Percentiles rank a stretch among this genome's conserved stretches.
These are phyloP conservation scores for Glyphotaelius pellucidus DNA, from an alignment of 2,888 invertebrate genomes.

Conservation along the genomic window DNA sequence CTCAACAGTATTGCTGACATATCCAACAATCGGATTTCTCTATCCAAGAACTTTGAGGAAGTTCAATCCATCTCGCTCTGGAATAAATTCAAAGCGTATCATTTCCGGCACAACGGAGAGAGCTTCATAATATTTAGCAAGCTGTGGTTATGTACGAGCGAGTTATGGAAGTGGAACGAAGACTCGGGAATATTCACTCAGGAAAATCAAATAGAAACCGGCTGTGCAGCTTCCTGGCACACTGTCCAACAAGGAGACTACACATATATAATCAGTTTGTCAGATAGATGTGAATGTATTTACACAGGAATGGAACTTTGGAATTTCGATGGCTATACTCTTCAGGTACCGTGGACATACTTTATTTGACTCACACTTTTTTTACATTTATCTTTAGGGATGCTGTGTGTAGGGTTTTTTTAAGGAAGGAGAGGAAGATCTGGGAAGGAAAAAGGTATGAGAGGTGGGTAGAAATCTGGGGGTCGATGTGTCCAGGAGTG, in stretches of 20 bases:
- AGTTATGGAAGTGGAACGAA: slow-evolving; percentile 72
- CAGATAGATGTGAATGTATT: slow-evolving; percentile 67
- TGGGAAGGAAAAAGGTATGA: no score
- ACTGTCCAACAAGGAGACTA: slow-evolving; percentile 69
- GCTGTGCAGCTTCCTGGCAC: slow-evolving; percentile 73
- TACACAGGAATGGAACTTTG: slow-evolving; percentile 68
- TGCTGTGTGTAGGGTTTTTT: no score
- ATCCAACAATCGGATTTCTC: slow-evolving; percentile 71
- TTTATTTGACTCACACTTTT: not conserved
- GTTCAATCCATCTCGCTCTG: slow-evolving; percentile 66
- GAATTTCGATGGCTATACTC: slow-evolving; percentile 67
- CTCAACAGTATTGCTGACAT: slow-evolving; percentile 68
- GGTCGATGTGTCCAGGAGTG: no score
- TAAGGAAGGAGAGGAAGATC: no score
- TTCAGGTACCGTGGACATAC: slow-evolving; percentile 47
- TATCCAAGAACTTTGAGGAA: slow-evolving; percentile 69
- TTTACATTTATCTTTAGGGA: no score
- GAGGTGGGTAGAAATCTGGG: no score
- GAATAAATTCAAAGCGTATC: slow-evolving; percentile 24
- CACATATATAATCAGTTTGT: slow-evolving; percentile 70
- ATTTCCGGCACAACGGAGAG: slow-evolving; percentile 67
- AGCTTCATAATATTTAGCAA: slow-evolving; percentile 72
- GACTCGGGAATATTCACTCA: slow-evolving; percentile 67
- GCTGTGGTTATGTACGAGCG: slow-evolving; percentile 71
- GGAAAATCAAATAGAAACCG: slow-evolving; percentile 71